These are phyloP conservation scores for Euthynnus affinis DNA, from an alignment of 2,797 vertebrate genomes.

Conservation along the genomic window DNA sequence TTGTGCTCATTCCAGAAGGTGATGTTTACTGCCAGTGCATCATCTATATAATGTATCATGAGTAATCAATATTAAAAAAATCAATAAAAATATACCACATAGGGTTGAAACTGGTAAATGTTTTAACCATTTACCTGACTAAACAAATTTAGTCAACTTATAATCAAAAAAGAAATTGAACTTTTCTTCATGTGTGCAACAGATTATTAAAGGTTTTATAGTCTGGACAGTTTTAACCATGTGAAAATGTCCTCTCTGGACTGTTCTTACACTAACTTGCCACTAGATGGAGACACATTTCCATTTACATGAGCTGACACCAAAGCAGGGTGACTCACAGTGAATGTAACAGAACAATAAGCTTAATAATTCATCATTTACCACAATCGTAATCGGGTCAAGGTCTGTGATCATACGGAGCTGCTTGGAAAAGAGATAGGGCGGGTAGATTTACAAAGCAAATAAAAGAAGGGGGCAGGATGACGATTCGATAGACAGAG, in stretches of 20 bases:
- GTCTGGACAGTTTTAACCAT: slow-evolving; percentile 1
- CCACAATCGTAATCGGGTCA: not conserved
- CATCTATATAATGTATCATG: too few species aligned
- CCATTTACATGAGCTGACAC: slow-evolving; percentile 15
- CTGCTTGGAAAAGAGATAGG: not conserved
- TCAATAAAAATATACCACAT: too few species aligned
- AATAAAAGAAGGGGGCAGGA: not conserved
- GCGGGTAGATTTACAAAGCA: not conserved
- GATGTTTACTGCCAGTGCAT: too few species aligned
- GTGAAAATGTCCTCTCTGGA: not conserved
- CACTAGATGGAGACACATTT: slow-evolving; percentile 80
- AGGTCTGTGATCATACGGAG: slow-evolving; percentile 6
- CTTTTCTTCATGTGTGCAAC: not conserved
- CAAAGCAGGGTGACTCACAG: not conserved
- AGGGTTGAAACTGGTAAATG: not conserved
- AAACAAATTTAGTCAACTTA: not conserved
- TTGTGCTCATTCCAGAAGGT: too few species aligned
- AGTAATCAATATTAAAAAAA: too few species aligned
- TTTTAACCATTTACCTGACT: not conserved
- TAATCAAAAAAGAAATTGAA: not conserved
- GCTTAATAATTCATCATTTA: slow-evolving; percentile 38
- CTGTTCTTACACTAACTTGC: slow-evolving; percentile 25
- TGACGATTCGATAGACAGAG: not conserved
- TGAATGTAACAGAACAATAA: slow-evolving; percentile 6
- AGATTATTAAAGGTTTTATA: not conserved